Conservation (phyloP, 2,797 vertebrate genomes). For the Smutsia temminckii region DNA sequence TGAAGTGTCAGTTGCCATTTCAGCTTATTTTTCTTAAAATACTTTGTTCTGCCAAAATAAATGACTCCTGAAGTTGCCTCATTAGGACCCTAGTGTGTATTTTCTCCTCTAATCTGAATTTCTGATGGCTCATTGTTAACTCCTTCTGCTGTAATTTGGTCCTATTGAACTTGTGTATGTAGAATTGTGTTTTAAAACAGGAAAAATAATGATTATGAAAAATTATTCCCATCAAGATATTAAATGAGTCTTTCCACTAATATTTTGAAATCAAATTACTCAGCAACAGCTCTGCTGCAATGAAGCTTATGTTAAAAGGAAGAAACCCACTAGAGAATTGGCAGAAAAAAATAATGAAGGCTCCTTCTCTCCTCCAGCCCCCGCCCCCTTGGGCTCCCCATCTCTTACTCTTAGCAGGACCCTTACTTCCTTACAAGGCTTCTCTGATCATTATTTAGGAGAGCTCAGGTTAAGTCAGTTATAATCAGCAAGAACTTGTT, state of each 20-base stretch:
- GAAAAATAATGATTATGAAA: slow-evolving; percentile 23
- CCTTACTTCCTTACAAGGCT: not conserved
- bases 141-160: not conserved
- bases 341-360: not conserved
- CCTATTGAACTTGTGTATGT: not conserved
- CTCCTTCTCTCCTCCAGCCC: not conserved
- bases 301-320: not conserved
- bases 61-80: not conserved
- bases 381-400: rapidly evolving
- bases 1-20: not conserved
- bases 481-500: not conserved
- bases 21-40: not conserved
- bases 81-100: not conserved
- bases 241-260: not conserved
- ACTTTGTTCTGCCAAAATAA: not conserved
- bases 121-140: not conserved
- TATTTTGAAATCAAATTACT: not conserved
- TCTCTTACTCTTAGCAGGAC: not conserved
- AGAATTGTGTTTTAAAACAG: slow-evolving; percentile 51
- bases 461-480: not conserved
- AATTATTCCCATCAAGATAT: not conserved
- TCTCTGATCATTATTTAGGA: not conserved
- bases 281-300: not conserved
- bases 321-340: not conserved
- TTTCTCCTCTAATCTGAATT: not conserved